Conservation (phyloP, 2,113 vertebrate genomes). For the Oostethus manadensis region DNA sequence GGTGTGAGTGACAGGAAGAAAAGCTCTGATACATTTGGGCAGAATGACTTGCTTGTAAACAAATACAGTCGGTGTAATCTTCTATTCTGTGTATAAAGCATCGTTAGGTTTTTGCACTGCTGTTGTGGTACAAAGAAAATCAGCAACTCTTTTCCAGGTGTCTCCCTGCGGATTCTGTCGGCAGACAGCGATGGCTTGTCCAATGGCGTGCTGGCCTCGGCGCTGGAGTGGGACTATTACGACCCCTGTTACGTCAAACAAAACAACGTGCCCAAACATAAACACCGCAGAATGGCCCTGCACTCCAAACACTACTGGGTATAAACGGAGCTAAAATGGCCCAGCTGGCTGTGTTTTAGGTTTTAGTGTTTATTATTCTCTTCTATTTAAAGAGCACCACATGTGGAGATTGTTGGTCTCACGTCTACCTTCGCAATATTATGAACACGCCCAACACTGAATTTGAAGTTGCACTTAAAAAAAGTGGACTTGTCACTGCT, state of each 20-base stretch:
- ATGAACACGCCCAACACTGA: constrained; percentile 16
- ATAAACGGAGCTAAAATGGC: constrained; percentile 17
- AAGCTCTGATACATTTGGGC: no score
- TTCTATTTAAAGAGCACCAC: background rate
- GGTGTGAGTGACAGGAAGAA: no score
- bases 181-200: constrained; percentile 73
- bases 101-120: no score
- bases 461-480: constrained; percentile 19
- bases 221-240: constrained; percentile 80
- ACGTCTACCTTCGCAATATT: background rate
- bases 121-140: background rate
- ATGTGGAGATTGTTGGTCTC: constrained; percentile 6
- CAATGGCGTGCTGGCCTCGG: constrained; percentile 50
- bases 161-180: constrained; percentile 76
- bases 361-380: constrained; percentile 15
- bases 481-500: constrained; percentile 7
- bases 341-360: background rate
- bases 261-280: constrained; percentile 65
- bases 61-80: no score
- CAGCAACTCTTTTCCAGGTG: constrained; percentile 52
- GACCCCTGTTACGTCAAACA: constrained; percentile 76
- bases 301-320: constrained; percentile 75
- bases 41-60: background rate
- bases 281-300: constrained; percentile 55
- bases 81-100: no score